Percentiles rank a stretch among this genome's conserved stretches.
Conservation (phyloP, 2,888 invertebrate genomes). For the Rhagonycha fulva region DNA sequence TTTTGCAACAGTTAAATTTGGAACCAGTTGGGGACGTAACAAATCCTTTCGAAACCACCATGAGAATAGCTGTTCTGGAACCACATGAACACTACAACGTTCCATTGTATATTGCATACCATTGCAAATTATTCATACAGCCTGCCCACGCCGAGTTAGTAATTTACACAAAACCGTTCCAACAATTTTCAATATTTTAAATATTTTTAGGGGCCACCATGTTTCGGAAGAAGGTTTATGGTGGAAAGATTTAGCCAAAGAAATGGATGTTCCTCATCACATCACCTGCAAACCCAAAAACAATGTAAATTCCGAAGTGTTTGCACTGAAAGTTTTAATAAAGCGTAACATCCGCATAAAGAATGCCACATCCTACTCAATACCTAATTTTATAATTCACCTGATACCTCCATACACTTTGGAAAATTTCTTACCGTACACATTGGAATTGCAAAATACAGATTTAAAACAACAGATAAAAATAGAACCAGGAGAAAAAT, state of each 20-base stretch:
- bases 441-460: constrained; percentile 63
- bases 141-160: constrained; percentile 76
- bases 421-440: constrained; percentile 78
- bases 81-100: constrained; percentile 76
- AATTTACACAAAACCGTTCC: neutral
- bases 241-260: constrained; percentile 78
- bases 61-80: constrained; percentile 72
- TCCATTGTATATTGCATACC: constrained; percentile 79
- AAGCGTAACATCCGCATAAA: constrained; percentile 45
- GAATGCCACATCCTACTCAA: constrained; percentile 49
- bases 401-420: constrained; percentile 75
- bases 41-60: constrained; percentile 77
- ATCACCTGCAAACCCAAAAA: constrained; percentile 70
- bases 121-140: constrained; percentile 74
- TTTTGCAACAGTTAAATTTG: constrained; percentile 67
- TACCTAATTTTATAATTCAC: constrained; percentile 74
- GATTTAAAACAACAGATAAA: constrained; percentile 58
- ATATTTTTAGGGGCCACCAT: constrained; percentile 65
- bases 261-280: constrained; percentile 68
- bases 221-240: constrained; percentile 74
- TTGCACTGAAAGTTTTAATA: constrained; percentile 65
- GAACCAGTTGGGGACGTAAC: constrained; percentile 67
- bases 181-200: neutral
- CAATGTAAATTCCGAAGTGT: constrained; percentile 63
- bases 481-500: constrained; percentile 73